These are phyloP conservation scores for Augochlora pura DNA, from an alignment of 1,140 invertebrate genomes.

Conservation along the genomic window DNA sequence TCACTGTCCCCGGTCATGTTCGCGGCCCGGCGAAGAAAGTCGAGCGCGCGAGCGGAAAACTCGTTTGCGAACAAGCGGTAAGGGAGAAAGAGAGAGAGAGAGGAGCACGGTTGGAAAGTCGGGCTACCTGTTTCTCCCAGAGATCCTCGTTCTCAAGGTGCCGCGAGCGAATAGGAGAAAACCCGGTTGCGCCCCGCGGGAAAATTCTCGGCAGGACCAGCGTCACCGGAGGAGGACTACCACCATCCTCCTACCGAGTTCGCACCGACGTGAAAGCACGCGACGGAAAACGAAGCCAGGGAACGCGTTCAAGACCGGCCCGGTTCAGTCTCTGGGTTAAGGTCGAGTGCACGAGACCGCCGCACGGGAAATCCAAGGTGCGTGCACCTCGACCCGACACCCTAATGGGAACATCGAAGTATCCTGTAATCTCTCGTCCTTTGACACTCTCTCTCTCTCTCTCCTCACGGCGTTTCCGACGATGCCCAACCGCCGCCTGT, in stretches of 20 bases:
- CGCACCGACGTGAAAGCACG: too few species aligned
- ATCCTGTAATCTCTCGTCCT: not conserved
- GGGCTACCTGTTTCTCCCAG: constrained; percentile 38
- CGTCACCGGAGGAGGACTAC: too few species aligned
- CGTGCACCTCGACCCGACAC: not conserved
- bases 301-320: constrained; percentile 33
- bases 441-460: too few species aligned
- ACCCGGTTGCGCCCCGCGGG: not conserved
- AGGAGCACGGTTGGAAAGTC: constrained; percentile 52
- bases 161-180: not conserved
- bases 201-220: too few species aligned
- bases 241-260: not conserved
- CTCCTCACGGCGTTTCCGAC: too few species aligned
- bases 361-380: constrained; percentile 25
- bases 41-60: constrained; percentile 25
- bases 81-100: not conserved
- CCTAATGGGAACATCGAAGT: constrained; percentile 20
- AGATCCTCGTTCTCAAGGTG: constrained; percentile 13
- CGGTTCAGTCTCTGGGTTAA: constrained; percentile 48
- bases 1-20: not conserved
- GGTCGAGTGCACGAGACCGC: constrained; percentile 43
- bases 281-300: not conserved
- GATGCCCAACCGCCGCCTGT: too few species aligned
- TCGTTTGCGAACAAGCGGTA: constrained; percentile 1
- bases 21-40: constrained; percentile 35